These are phyloP conservation scores for Trachelus troglodyta DNA, from an alignment of 2,888 invertebrate species.

Conservation along the genomic window DNA sequence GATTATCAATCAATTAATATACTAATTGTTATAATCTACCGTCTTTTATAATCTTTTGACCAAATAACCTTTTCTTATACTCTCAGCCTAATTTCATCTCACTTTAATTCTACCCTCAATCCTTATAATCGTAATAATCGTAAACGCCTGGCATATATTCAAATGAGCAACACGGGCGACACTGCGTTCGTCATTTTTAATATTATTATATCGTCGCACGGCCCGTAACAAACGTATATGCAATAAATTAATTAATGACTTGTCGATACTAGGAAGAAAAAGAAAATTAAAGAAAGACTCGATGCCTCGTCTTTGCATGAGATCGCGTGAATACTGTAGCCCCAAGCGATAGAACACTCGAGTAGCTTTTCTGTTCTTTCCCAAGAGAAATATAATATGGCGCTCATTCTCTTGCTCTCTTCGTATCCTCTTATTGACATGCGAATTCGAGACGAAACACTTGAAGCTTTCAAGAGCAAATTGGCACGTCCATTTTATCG, in stretches of 20 bases:
- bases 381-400: not conserved
- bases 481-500: not conserved
- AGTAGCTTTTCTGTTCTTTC: slow-evolving; percentile 13
- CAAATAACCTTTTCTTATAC: not conserved
- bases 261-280: not conserved
- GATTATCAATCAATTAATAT: not conserved
- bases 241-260: slow-evolving; percentile 41
- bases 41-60: not conserved
- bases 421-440: not conserved
- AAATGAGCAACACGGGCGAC: not conserved
- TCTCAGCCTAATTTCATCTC: not conserved
- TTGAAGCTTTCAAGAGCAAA: not conserved
- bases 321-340: slow-evolving; percentile 46
- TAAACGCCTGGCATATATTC: not conserved
- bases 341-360: slow-evolving; percentile 38
- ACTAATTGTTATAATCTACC: not conserved
- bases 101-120: not conserved
- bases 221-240: slow-evolving; percentile 24
- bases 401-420: not conserved
- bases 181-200: not conserved
- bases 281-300: not conserved
- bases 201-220: not conserved
- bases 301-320: slow-evolving; percentile 24
- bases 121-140: not conserved
- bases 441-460: not conserved